Evolutionary conservation across 2,888 invertebrate genomes (phyloP), one percentile per base, ranked within the genome.

Genomic region (Bedellia somnulentella): DNA sequence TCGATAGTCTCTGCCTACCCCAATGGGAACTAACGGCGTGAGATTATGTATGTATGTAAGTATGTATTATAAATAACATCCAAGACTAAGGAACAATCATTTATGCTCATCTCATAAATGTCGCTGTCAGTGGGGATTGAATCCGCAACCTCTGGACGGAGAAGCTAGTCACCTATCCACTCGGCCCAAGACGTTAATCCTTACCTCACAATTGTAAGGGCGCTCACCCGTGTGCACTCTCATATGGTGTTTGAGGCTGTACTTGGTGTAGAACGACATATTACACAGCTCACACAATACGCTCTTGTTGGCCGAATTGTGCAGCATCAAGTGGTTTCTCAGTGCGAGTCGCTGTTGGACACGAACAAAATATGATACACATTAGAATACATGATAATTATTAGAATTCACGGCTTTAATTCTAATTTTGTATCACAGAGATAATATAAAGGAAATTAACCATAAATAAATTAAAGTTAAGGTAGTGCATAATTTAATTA

Each of bases 211-310:
- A 23, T 47, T 63, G 39, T 42, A 70, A 1, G 68, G 68, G 2
- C 67, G 39, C 35, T 67, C 68, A 5, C 62, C 51, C 0, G 67
- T 67, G 36, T 68, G 68, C 2, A 67, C 54, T 2, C 67, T 49
- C 44, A 53, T 41, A 30, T 70, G 68, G 35, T 59, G 50, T 10
- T 38, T 41, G 27, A 67, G 40, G 3, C 31, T 28, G 26, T 29
- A 21, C 5, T 44, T 45, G 2, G 39, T 38, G 28, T 45, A 39
- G 37, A 64, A 68, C 2, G 54, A 43, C 57, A 57, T 62, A 14
- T 44, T 43, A 37, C 68, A 68, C 5, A 42, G 32, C 2, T 63
- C 57, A 31, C 68, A 68, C 29, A 45, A 41, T 3, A 52, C 18
- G 1, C 41, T 41, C 30, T 53, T 63, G 15, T 41, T 48, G 6